Base-by-base conservation (phyloP, 2,797 vertebrate genomes). In the Gadopsis bispinosus region DNA sequence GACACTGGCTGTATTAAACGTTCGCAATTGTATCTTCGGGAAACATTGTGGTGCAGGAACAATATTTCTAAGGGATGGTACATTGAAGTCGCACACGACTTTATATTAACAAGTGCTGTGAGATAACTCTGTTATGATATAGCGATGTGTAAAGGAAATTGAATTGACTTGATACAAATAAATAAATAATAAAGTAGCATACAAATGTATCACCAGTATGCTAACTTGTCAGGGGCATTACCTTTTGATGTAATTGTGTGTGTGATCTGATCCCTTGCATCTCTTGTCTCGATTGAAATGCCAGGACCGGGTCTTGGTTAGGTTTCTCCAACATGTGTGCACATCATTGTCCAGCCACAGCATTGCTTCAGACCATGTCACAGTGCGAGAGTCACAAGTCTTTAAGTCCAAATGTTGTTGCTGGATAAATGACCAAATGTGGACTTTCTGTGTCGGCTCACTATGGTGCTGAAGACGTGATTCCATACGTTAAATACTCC, bases 1-100 rank as follows among this genome's bases (percentile, higher is more conserved):
- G 43, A 41, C 31, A 22, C 26, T 12, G 19, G 4, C 14, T 47
- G 16, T 29, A 26, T 9, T 17, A 43, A 22, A 31, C 1, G 2
- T 37, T 67, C 17, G 16, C 37, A 19, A 50, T 55, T 64, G 45
- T 10, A 17, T 4, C 11, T 73, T 26, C 26, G 26, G 16, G 19
- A 20, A 1, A 19, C 1, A 5, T 4, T 51, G 29, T 53, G 5
- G n/a, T 65, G 16, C 22, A 31, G 16, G 7, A 55, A 37, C 7
- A 59, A 3, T 1, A 29, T 39, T 1, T 50, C 0, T 33, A 20
- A n/a, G 26, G 0, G 1, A 62, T 4, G 4, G 2, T 53, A 14
- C 13, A 0, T 41, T 33, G 0, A 64, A 35, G 31, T 29, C 16
- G 9, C 31, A 58, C 20, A 37, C 29, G 29, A 20, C 35, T 60